Conservation (phyloP, 2,113 vertebrate species). For the Bubo scandiacus region DNA sequence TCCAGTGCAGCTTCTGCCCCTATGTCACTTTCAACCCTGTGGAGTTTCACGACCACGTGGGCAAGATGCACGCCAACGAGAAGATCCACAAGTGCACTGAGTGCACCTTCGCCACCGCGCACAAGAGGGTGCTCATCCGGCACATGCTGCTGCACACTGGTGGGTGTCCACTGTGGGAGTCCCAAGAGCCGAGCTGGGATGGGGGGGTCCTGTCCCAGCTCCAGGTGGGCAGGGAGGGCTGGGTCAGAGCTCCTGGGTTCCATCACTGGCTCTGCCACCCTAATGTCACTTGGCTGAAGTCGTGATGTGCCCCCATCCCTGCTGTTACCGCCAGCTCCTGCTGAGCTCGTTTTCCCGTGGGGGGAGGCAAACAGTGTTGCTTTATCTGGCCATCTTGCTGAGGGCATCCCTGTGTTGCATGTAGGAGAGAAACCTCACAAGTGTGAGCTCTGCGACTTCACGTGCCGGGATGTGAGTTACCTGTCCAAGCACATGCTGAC, state of each 20-base stretch:
- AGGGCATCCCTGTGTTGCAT: not conserved
- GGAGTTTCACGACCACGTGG: slow-evolving; percentile 87
- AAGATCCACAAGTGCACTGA: slow-evolving; percentile 91
- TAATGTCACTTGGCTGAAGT: not conserved
- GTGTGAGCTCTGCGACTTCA: slow-evolving; percentile 91
- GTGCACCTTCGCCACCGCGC: slow-evolving; percentile 88
- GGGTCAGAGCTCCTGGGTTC: not conserved
- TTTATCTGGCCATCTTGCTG: not conserved
- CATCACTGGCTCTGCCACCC: not conserved
- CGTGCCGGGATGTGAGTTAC: slow-evolving; percentile 94
- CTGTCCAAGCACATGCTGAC: slow-evolving; percentile 97
- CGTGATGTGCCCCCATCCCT: not conserved
- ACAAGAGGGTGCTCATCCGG: slow-evolving; percentile 91
- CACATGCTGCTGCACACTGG: slow-evolving; percentile 92
- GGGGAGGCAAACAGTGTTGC: not conserved
- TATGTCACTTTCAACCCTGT: slow-evolving; percentile 92
- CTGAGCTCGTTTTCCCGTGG: not conserved
- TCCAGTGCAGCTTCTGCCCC: slow-evolving; percentile 88
- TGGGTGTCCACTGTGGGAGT: slow-evolving; percentile 14
- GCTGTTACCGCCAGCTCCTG: not conserved
- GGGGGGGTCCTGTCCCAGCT: not conserved
- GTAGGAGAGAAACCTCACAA: slow-evolving; percentile 96
- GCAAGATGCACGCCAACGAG: slow-evolving; percentile 91
- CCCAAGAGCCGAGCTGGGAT: not conserved
- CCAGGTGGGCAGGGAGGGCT: not conserved